A percentile compares a stretch with the other conserved stretches of the same genome.
Conservation (phyloP, 2,113 vertebrate species). For the Alethe diademata region DNA sequence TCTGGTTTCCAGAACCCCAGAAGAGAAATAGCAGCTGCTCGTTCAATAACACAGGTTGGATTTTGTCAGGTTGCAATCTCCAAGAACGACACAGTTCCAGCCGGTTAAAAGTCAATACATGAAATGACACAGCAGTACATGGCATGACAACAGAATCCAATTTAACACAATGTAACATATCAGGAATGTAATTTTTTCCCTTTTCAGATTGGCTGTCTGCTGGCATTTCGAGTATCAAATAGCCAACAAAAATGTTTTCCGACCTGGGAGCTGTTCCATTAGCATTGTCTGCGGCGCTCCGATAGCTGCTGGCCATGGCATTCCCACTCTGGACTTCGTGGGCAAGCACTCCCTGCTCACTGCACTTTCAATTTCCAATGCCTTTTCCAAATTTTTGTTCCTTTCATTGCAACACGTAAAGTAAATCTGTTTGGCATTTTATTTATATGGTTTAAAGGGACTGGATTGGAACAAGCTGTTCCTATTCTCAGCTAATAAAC, state of each 20-base stretch:
- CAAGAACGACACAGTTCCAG: slow-evolving; percentile 7
- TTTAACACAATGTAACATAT: slow-evolving; percentile 54
- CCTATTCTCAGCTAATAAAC: slow-evolving; percentile 4
- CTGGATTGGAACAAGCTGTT: background rate
- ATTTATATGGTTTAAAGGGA: background rate
- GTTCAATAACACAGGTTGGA: background rate
- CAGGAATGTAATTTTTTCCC: slow-evolving; percentile 57
- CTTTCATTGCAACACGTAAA: background rate
- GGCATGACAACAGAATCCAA: slow-evolving; percentile 57
- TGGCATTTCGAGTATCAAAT: slow-evolving; percentile 50
- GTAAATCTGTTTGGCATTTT: background rate
- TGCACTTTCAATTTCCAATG: background rate
- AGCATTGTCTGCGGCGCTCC: background rate
- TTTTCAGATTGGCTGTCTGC: slow-evolving; percentile 49
- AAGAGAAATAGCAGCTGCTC: background rate
- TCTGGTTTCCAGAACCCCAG: background rate
- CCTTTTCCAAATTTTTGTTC: background rate
- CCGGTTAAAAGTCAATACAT: slow-evolving; percentile 40
- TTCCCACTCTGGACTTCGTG: background rate
- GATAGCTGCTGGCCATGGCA: background rate
- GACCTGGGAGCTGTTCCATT: slow-evolving; percentile 38
- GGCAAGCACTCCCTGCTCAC: background rate
- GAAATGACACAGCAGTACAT: slow-evolving; percentile 58
- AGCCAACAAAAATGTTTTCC: slow-evolving; percentile 50
- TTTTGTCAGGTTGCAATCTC: slow-evolving; percentile 33